Evolutionary conservation across 2,888 invertebrate species (phyloP).

Genomic region (Cerceris rybyensis): DNA sequence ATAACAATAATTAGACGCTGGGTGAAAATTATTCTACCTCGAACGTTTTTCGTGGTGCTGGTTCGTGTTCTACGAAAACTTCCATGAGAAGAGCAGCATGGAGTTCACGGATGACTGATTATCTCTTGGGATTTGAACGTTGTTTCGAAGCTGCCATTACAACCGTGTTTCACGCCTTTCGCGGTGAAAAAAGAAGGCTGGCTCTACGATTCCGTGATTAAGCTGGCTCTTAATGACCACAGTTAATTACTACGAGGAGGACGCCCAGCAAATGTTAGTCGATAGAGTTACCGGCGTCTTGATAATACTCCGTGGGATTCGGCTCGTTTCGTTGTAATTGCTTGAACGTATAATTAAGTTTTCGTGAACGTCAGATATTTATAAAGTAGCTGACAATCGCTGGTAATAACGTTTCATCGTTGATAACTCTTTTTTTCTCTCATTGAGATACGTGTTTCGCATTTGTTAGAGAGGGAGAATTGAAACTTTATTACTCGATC

Average conservation of each 20-base stretch:
- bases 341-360: too few species aligned
- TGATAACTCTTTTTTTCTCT: too few species aligned
- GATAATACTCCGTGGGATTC: too few species aligned
- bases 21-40: conserved; percentile 40
- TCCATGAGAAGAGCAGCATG: neutral
- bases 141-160: conserved; percentile 48
- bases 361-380: too few species aligned
- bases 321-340: too few species aligned
- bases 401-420: too few species aligned
- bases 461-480: too few species aligned
- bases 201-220: conserved; percentile 38
- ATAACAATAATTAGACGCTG: conserved; percentile 55
- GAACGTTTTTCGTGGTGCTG: conserved; percentile 7
- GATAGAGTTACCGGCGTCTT: neutral
- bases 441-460: too few species aligned
- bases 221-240: conserved; percentile 47
- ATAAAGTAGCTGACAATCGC: too few species aligned
- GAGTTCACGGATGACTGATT: conserved; percentile 58
- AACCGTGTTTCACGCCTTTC: conserved; percentile 58
- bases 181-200: conserved; percentile 10
- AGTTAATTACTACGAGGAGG: conserved; percentile 49
- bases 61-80: conserved; percentile 8
- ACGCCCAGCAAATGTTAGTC: conserved; percentile 37
- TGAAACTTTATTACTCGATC: too few species aligned
- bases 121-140: conserved; percentile 43